A percentile compares a stretch with the other conserved stretches of the same genome.
Conservation (phyloP, 2,797 vertebrate genomes). For the Galago senegalensis region DNA sequence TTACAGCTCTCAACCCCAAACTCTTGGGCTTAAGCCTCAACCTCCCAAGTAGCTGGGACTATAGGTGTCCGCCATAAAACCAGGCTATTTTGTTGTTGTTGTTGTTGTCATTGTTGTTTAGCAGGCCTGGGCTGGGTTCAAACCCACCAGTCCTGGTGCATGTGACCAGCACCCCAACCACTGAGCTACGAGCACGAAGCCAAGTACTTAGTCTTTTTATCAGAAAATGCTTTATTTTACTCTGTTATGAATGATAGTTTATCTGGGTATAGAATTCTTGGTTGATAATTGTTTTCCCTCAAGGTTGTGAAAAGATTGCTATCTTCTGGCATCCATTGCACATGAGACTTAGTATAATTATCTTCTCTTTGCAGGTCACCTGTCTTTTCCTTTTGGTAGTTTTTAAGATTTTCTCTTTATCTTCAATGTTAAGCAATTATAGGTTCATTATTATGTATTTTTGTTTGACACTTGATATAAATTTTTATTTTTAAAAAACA, state of each 20-base stretch:
- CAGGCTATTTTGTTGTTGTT: too few relatives aligned
- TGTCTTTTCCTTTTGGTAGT: neutral
- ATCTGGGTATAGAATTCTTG: neutral
- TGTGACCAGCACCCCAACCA: too few relatives aligned
- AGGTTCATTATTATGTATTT: neutral
- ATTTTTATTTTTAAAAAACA: neutral
- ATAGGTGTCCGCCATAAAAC: too few relatives aligned
- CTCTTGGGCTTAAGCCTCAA: too few relatives aligned
- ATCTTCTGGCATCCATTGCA: neutral
- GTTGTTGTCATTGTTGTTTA: too few relatives aligned
- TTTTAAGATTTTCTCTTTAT: conserved; percentile 25
- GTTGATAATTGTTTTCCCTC: neutral
- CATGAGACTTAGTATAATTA: neutral
- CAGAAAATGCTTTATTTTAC: conserved; percentile 32
- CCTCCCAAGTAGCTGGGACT: too few relatives aligned
- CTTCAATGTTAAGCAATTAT: neutral
- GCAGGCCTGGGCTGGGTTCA: too few relatives aligned
- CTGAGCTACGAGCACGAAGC: too few relatives aligned
- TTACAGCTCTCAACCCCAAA: too few relatives aligned
- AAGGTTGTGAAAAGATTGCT: neutral
- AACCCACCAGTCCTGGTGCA: too few relatives aligned
- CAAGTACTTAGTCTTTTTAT: neutral
- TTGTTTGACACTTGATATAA: neutral
- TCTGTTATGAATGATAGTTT: neutral
- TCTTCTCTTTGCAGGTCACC: neutral